A percentile compares a stretch with the other conserved stretches of the same genome.
phyloP scores from a whole-genome alignment of 2,888 invertebrate species.

The Stenodera caucasica region DNA sequence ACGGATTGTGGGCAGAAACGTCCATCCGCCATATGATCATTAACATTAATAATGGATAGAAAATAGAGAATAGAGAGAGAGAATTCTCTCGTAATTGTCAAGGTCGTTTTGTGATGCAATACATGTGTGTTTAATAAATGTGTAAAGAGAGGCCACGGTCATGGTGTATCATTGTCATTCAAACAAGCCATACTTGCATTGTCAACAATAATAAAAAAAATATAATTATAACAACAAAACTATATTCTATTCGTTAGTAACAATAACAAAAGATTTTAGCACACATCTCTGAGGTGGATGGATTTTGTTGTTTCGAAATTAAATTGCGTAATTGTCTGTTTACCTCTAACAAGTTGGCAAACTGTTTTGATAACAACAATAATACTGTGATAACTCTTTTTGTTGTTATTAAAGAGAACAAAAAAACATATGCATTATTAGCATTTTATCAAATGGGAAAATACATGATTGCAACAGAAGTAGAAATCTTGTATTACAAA shows the following conservation, averaged over 20 bases:
- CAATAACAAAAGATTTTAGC: background rate
- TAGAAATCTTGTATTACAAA: background rate
- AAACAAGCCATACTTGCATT: background rate
- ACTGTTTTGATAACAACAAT: background rate
- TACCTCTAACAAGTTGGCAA: background rate
- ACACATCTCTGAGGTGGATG: background rate
- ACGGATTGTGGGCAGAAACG: slow-evolving; percentile 32
- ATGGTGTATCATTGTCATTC: slow-evolving; percentile 30
- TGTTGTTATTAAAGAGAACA: background rate
- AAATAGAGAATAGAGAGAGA: slow-evolving; percentile 1
- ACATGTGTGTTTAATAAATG: slow-evolving; percentile 29
- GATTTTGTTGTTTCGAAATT: background rate
- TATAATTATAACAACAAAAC: background rate
- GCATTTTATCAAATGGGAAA: background rate
- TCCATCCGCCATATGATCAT: slow-evolving; percentile 30
- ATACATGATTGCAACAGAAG: background rate
- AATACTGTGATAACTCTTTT: background rate
- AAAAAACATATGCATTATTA: too few species aligned
- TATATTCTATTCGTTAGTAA: background rate
- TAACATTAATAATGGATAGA: slow-evolving; percentile 26
- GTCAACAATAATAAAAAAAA: background rate
- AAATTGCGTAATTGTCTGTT: background rate
- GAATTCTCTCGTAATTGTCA: slow-evolving; percentile 20
- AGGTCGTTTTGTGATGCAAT: slow-evolving; percentile 43
- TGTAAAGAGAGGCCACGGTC: slow-evolving; percentile 39